These are phyloP conservation scores for Andrena trimmerana DNA, from an alignment of 2,888 invertebrate species.

Conservation along the genomic window DNA sequence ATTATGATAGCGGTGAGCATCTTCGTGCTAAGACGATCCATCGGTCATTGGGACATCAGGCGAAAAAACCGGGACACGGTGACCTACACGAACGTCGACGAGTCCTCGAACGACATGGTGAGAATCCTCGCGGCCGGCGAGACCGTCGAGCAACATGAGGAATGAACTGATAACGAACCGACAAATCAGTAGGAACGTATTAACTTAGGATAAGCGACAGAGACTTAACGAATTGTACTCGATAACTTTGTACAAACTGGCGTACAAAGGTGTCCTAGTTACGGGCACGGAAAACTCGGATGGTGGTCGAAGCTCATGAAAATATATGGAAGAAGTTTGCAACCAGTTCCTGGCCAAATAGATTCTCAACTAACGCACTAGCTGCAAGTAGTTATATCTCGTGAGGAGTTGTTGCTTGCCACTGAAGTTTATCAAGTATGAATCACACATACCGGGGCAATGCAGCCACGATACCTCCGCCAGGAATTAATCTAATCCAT, in stretches of 20 bases:
- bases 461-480: not conserved
- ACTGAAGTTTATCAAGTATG: not conserved
- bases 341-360: no score
- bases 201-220: slow-evolving; percentile 32
- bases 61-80: slow-evolving; percentile 80
- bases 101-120: slow-evolving; percentile 81
- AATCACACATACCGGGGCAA: not conserved
- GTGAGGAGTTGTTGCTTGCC: not conserved
- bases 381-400: not conserved
- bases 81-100: slow-evolving; percentile 82
- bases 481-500: slow-evolving; percentile 41
- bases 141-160: slow-evolving; percentile 74
- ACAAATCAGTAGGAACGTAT: slow-evolving; percentile 28
- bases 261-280: slow-evolving; percentile 5
- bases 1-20: slow-evolving; percentile 66
- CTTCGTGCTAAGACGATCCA: slow-evolving; percentile 74
- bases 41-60: slow-evolving; percentile 77
- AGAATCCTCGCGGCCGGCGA: slow-evolving; percentile 80
- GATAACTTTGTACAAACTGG: not conserved
- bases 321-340: no score
- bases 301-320: not conserved
- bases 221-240: not conserved
- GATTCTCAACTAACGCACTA: not conserved
- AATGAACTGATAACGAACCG: slow-evolving; percentile 58
- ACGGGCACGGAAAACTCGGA: not conserved